These are phyloP conservation scores for Patella pellucida DNA, from an alignment of 2,888 invertebrate species.

Conservation along the genomic window DNA sequence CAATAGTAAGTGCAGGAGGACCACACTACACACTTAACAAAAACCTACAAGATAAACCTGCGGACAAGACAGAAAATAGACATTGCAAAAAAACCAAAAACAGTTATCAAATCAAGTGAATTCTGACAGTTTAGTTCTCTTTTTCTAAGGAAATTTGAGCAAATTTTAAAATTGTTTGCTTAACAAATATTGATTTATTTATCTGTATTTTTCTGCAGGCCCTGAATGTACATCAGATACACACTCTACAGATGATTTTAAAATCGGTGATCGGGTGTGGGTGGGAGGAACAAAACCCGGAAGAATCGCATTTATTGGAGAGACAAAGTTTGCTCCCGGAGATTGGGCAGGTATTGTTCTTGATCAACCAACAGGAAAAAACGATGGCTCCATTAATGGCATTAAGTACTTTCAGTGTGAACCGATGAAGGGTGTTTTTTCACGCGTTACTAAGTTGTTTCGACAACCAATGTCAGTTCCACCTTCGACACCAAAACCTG, in stretches of 20 bases:
- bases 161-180: too few relatives aligned
- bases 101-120: too few relatives aligned
- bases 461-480: slow-evolving; percentile 51
- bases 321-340: slow-evolving; percentile 70
- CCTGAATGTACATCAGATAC: slow-evolving; percentile 45
- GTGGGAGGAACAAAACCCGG: slow-evolving; percentile 70
- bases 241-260: slow-evolving; percentile 84
- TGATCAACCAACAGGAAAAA: slow-evolving; percentile 70
- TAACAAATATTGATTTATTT: too few relatives aligned
- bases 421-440: slow-evolving; percentile 69
- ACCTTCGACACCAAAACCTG: slow-evolving; percentile 21
- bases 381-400: slow-evolving; percentile 70
- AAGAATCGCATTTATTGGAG: slow-evolving; percentile 69
- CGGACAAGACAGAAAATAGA: too few relatives aligned
- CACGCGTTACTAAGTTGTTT: slow-evolving; percentile 80
- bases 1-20: too few relatives aligned
- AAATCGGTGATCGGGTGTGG: slow-evolving; percentile 95
- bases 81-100: too few relatives aligned
- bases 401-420: slow-evolving; percentile 70
- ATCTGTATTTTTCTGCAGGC: slow-evolving; percentile 39
- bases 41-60: too few relatives aligned
- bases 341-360: slow-evolving; percentile 71
- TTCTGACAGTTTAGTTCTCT: too few relatives aligned
- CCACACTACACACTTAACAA: too few relatives aligned
- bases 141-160: too few relatives aligned